Conservation (phyloP, 2,888 invertebrate genomes). For the Tachina grossa region DNA sequence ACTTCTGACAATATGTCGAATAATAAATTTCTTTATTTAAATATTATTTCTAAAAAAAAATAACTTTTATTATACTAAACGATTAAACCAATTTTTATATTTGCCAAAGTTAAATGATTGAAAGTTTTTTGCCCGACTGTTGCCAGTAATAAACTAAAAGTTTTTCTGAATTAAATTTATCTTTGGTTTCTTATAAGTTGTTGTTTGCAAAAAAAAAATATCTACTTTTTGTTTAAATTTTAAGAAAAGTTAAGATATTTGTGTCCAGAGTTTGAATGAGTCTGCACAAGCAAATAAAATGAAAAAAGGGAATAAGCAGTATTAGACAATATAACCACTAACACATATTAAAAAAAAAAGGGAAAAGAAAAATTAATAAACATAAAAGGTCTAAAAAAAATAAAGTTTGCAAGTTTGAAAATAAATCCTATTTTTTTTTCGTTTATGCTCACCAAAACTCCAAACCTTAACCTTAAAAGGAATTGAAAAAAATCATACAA, state of each 20-base stretch:
- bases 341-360: background rate
- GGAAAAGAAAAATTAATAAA: background rate
- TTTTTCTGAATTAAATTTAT: slow-evolving; percentile 15
- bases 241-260: background rate
- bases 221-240: background rate
- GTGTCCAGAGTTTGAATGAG: slow-evolving; percentile 33
- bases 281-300: slow-evolving; percentile 18
- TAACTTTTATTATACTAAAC: slow-evolving; percentile 10
- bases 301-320: background rate
- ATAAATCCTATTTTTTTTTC: too few relatives aligned
- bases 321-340: background rate
- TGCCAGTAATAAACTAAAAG: slow-evolving; percentile 21
- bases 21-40: too few relatives aligned
- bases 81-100: slow-evolving; percentile 9
- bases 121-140: background rate
- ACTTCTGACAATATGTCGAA: too few relatives aligned
- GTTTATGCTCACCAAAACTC: too few relatives aligned
- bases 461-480: too few relatives aligned
- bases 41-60: background rate
- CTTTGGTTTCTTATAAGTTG: background rate
- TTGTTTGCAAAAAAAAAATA: background rate
- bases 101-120: slow-evolving; percentile 11
- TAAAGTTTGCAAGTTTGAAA: too few relatives aligned
- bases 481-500: too few relatives aligned
- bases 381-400: background rate